Evolutionary conservation across 2,888 invertebrate genomes (phyloP).

Genomic region (Lamellibrachia columna): DNA sequence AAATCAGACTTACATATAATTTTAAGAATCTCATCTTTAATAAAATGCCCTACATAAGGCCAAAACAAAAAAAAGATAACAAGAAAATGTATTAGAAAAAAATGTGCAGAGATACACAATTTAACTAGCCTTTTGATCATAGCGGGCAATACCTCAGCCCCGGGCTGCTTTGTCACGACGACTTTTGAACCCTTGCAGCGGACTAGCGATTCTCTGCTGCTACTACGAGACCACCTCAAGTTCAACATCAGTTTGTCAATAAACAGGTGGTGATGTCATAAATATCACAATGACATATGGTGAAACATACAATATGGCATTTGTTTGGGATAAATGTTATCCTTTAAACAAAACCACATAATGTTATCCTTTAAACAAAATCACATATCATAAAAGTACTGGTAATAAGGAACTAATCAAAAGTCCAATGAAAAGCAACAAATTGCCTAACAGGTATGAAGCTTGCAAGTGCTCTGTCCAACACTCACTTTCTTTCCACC

Average conservation of each 20-base stretch:
- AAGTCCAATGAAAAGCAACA: no score
- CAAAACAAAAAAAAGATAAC: not conserved
- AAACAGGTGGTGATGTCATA: not conserved
- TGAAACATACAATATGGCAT: conserved; percentile 4
- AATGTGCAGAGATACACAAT: not conserved
- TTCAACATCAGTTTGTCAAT: not conserved
- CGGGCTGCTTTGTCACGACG: conserved; percentile 6
- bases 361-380: not conserved
- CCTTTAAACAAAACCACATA: not conserved
- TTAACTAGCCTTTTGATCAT: conserved; percentile 16
- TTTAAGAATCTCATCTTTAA: not conserved
- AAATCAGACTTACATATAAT: not conserved
- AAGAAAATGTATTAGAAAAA: not conserved
- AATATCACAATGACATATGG: not conserved
- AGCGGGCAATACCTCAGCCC: conserved; percentile 10
- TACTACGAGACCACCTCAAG: not conserved
- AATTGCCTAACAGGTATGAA: no score
- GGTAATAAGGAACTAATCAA: not conserved
- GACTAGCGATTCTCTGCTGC: not conserved
- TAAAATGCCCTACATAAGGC: not conserved
- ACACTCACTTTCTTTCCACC: no score
- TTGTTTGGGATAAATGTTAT: not conserved
- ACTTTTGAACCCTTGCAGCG: conserved; percentile 16
- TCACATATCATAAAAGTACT: not conserved
- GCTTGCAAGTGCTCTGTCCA: no score